These are phyloP conservation scores for Syrrhaptes paradoxus DNA, from an alignment of 2,113 vertebrate genomes.

Conservation along the genomic window DNA sequence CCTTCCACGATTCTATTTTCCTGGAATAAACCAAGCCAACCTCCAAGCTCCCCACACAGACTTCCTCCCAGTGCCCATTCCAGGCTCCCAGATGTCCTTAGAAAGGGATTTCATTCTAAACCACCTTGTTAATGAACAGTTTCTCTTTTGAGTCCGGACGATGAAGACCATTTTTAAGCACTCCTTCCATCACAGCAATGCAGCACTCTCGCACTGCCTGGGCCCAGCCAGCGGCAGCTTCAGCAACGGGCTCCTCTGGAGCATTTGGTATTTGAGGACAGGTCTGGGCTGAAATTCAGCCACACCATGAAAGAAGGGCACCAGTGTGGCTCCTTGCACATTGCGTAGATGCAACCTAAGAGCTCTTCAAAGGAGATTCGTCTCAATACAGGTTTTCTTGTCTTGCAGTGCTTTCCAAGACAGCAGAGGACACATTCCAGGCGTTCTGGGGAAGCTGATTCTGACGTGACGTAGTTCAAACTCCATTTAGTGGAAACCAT, in stretches of 20 bases:
- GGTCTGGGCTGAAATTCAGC: not conserved
- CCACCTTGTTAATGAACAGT: not conserved
- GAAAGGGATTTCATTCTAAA: not conserved
- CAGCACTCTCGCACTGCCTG: fast-evolving
- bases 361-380: not conserved
- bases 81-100: not conserved
- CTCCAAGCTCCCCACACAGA: not conserved
- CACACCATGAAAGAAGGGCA: not conserved
- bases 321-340: fast-evolving
- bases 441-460: not conserved
- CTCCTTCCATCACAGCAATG: not conserved
- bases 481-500: not conserved
- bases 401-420: not conserved
- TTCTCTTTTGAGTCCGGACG: not conserved
- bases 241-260: not conserved
- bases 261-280: fast-evolving
- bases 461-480: not conserved
- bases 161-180: not conserved
- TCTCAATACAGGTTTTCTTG: not conserved
- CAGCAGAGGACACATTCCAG: not conserved
- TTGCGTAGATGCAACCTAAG: not conserved
- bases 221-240: too few species aligned
- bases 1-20: not conserved
- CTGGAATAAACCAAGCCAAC: not conserved
- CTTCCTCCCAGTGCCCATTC: not conserved